Evolutionary conservation across 2,888 invertebrate genomes (phyloP), one percentile per base, ranked within the genome.

Genomic region (Leucania comma): DNA sequence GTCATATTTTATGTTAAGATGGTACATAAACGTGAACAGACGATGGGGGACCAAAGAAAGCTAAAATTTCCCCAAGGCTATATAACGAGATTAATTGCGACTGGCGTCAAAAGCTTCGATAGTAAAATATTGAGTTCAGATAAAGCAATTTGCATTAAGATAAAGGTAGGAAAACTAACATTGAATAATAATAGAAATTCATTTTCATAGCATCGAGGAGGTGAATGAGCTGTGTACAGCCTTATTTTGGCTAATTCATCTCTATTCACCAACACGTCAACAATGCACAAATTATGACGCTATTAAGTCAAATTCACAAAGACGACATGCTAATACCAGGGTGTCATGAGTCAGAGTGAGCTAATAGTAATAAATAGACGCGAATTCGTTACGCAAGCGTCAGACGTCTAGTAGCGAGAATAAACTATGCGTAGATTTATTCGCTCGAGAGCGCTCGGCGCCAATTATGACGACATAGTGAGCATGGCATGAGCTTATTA

Each of bases 371-470:
- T 78, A 85, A 83, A 83, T 74, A 83, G 75, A 77, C 70, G 75
- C 65, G 32, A 84, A 76, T 70, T 71, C 68, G 80, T 84, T 82
- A 80, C 84, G 84, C 77, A 84, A 84, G 68, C 80, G 46, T 72
- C 66, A 76, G 76, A 74, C 75, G 67, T 70, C 85, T 85, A 68
- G 67, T 78, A 70, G 78, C 83, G 24, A 71, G 58, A 78, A 75
- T 77, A 84, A 62, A 77, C 57, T 85, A 72, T 70, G 75, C 71
- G 59, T 77, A 78, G 75, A 84, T 80, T 86, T 86, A 84, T 80
- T 68, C 71, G 72, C 72, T 81, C 69, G 72, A 82, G 75, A 82
- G 68, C 70, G 80, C 75, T 62, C 59, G 86, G 71, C 78, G 82
- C 71, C 86, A 74, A 75, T 72, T 74, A 72, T 84, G 80, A 80